Base-by-base conservation (phyloP, 2,888 invertebrate species). In the Hermaeophaga mercurialis region DNA sequence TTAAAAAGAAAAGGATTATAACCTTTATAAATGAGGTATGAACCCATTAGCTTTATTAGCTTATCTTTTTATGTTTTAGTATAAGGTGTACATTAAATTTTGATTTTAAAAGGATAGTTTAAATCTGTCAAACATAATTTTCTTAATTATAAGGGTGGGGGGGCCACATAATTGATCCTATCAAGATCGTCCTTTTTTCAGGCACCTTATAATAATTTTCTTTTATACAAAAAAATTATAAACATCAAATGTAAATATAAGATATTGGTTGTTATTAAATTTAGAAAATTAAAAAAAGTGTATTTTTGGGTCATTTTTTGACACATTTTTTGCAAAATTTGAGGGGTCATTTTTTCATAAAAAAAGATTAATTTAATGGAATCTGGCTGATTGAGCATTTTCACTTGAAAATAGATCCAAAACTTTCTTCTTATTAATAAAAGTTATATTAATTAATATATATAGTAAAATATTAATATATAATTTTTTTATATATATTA, bases 111-210 rank as follows among this genome's bases (percentile, higher is more conserved):
- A 33, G 12, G 12, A 9, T 33, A 33, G 33, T 33, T 33, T 11
- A 33, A 33, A 6, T 33, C 33, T 33, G 8, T 26, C 8, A 26
- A 26, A 26, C 26, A 26, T 26, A 26, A 26, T 26, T 7, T n/a
- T n/a, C n/a, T n/a, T n/a, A n/a, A n/a, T n/a, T n/a, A n/a, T n/a
- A n/a, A n/a, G 9, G 33, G 12, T 4, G 4, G 52, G 14, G 3
- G 11, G 12, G 9, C 18, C 44, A 53, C 53, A 33, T 53, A 3
- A 14, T 53, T 22, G 34, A 53, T 53, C 44, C 34, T 45, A 84
- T 84, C 82, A 84, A 80, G 80, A 80, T 83, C 83, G 80, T 74
- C 83, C 83, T 84, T 84, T 84, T 66, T 54, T 76, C 81, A 82
- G 82, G 81, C 82, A 77, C 69, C 70, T 72, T 70, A 74, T 74